Conservation (phyloP, 2,797 vertebrate species). For the Yasuhikotakia modesta region DNA sequence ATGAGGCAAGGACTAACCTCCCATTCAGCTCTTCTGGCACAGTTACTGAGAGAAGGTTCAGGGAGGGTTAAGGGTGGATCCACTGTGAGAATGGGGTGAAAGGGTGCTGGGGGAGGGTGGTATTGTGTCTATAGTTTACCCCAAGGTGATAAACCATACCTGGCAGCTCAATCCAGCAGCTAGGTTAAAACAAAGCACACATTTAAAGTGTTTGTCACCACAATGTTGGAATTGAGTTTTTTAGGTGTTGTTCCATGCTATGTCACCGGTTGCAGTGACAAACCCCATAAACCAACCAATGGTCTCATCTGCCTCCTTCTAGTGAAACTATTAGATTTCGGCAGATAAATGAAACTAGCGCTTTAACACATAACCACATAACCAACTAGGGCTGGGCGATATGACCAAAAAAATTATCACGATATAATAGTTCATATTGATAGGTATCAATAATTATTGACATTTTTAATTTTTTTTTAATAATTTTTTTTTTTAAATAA, state of each 20-base stretch:
- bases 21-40: conserved; percentile 67
- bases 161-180: conserved; percentile 13
- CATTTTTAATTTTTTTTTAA: too few species aligned
- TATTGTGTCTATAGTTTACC: conserved; percentile 20
- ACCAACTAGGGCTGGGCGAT: too few species aligned
- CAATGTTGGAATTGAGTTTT: conserved; percentile 8
- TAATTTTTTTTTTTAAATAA: too few species aligned
- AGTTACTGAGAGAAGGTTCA: conserved; percentile 58
- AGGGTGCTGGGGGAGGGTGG: conserved; percentile 12
- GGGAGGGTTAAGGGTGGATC: conserved; percentile 41
- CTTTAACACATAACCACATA: neutral
- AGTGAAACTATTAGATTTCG: neutral
- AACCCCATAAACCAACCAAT: neutral
- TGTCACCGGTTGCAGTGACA: neutral
- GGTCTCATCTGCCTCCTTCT: neutral
- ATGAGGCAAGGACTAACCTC: conserved; percentile 67
- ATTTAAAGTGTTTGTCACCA: conserved; percentile 23
- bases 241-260: neutral
- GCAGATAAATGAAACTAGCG: neutral
- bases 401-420: too few species aligned
- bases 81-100: conserved; percentile 29
- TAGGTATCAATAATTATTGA: too few species aligned
- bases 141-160: conserved; percentile 32
- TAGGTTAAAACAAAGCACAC: conserved; percentile 29
- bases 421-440: too few species aligned